These are phyloP conservation scores for Drosophila ezoana DNA, from an alignment of 2,888 invertebrate genomes.

Conservation along the genomic window DNA sequence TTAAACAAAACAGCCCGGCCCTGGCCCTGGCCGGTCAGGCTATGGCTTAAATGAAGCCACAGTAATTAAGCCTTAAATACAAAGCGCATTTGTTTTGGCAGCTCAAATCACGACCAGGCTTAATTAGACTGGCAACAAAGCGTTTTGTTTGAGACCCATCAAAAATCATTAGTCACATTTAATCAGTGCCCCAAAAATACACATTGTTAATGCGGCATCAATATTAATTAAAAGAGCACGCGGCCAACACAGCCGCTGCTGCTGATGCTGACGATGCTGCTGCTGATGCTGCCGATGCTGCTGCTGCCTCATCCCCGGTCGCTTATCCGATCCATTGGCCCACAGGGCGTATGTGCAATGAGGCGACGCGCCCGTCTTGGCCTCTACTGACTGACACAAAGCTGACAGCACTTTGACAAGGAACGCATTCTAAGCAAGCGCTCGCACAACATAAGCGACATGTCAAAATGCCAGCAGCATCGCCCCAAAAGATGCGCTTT, in stretches of 20 bases:
- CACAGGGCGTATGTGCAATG: constrained; percentile 55
- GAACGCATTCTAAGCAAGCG: constrained; percentile 77
- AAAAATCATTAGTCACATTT: constrained; percentile 72
- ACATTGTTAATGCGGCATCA: constrained; percentile 74
- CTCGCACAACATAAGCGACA: constrained; percentile 71
- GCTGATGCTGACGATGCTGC: no score
- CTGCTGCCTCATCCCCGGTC: neutral
- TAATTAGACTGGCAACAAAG: constrained; percentile 68
- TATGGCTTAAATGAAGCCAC: constrained; percentile 43
- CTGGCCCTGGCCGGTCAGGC: constrained; percentile 1
- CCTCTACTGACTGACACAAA: constrained; percentile 64
- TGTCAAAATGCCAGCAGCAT: constrained; percentile 73
- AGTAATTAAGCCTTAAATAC: constrained; percentile 69
- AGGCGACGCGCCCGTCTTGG: constrained; percentile 37
- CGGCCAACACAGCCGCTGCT: neutral
- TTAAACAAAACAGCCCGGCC: constrained; percentile 51
- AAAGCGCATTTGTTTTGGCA: constrained; percentile 65
- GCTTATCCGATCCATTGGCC: constrained; percentile 26
- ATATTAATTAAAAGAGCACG: constrained; percentile 68
- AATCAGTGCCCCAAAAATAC: constrained; percentile 68
- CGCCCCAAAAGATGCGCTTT: constrained; percentile 67
- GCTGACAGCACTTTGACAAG: constrained; percentile 76
- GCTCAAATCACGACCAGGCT: constrained; percentile 41
- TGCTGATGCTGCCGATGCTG: neutral
- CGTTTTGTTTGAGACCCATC: constrained; percentile 55